phyloP scores from a whole-genome alignment of 2,888 invertebrate genomes.

The Chloroclystis v-ata region DNA sequence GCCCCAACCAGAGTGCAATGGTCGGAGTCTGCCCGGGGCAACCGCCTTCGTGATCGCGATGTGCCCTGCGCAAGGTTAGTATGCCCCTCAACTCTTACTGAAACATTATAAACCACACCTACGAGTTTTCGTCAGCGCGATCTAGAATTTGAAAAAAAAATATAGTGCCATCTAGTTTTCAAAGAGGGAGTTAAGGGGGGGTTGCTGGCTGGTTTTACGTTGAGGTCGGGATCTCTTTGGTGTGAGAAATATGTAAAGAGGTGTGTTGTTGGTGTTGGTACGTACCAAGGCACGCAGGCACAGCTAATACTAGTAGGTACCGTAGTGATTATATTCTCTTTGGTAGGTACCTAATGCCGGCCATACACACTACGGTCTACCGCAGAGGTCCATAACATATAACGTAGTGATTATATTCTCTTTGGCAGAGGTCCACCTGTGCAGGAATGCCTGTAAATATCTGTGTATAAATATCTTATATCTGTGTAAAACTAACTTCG shows the following conservation, averaged over 20 bases:
- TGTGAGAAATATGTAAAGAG: slow-evolving; percentile 5
- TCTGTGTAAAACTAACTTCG: too few species aligned
- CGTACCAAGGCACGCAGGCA: background rate
- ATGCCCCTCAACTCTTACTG: slow-evolving; percentile 33
- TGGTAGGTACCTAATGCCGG: too few species aligned
- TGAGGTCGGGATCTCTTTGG: slow-evolving; percentile 7
- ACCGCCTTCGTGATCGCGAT: slow-evolving; percentile 84
- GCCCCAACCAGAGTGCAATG: slow-evolving; percentile 82
- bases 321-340: too few species aligned
- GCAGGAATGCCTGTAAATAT: too few species aligned
- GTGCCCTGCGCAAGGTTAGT: slow-evolving; percentile 87
- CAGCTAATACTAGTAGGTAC: too few species aligned
- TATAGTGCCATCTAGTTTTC: slow-evolving; percentile 59
- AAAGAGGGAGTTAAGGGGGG: slow-evolving; percentile 9
- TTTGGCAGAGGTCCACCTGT: too few species aligned
- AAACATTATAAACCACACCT: slow-evolving; percentile 37
- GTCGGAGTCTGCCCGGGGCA: slow-evolving; percentile 80
- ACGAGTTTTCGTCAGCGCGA: slow-evolving; percentile 51
- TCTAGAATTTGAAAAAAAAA: slow-evolving; percentile 33
- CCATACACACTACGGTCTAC: too few species aligned
- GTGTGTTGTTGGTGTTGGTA: background rate
- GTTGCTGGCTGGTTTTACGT: slow-evolving; percentile 13
- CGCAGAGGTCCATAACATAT: too few species aligned
- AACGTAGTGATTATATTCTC: too few species aligned
- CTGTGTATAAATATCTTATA: too few species aligned